phyloP scores from a whole-genome alignment of 2,113 vertebrate species.

The Calyptomena viridis region DNA sequence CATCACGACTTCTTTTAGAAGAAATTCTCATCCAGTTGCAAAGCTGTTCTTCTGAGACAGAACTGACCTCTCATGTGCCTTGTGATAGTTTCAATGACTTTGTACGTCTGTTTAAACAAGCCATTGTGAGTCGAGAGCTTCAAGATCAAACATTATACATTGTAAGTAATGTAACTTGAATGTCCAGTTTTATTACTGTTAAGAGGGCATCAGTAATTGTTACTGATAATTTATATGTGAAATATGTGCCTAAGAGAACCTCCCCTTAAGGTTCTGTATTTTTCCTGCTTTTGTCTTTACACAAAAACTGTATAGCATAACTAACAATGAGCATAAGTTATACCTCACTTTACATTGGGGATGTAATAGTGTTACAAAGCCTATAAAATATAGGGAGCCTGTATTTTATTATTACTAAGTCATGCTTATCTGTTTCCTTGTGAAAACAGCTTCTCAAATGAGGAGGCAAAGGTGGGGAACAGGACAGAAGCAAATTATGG shows the following conservation, averaged over 20 bases:
- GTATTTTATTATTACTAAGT: background rate
- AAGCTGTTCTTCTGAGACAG: constrained; percentile 54
- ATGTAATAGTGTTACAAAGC: background rate
- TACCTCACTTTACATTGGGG: background rate
- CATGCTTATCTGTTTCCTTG: background rate
- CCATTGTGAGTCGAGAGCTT: constrained; percentile 51
- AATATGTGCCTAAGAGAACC: background rate
- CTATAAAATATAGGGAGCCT: background rate
- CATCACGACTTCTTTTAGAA: constrained; percentile 84
- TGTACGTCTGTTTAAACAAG: constrained; percentile 84
- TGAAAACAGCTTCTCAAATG: background rate
- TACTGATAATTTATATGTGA: background rate
- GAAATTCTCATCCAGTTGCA: constrained; percentile 85
- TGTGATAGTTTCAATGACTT: constrained; percentile 88
- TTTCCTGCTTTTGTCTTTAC: background rate
- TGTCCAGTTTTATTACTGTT: background rate
- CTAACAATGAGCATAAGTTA: background rate
- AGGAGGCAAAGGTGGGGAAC: background rate
- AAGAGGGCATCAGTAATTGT: background rate
- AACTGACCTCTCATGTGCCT: constrained; percentile 63
- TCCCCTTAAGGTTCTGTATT: background rate
- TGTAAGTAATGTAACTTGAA: constrained; percentile 77
- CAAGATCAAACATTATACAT: constrained; percentile 86
- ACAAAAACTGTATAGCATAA: background rate
- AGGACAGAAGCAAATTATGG: background rate